Evolutionary conservation across 1,140 invertebrate species (phyloP).

Genomic region (Scaptomyza graminum): DNA sequence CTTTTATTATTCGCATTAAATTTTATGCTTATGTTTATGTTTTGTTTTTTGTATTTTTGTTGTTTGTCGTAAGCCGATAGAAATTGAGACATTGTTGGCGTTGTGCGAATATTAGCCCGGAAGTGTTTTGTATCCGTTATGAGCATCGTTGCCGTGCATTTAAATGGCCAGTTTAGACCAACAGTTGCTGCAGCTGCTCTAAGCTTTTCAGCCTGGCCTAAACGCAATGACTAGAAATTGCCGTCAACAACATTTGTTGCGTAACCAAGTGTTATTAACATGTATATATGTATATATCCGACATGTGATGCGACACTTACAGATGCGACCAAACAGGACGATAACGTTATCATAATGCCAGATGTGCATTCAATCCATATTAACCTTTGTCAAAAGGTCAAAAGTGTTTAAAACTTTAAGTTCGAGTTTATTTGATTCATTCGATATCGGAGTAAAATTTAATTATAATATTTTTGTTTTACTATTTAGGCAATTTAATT

Average conservation of each 20-base stretch:
- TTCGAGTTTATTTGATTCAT: too few species aligned
- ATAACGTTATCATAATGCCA: neutral
- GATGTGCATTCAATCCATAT: too few species aligned
- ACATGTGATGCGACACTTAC: constrained; percentile 34
- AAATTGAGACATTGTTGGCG: constrained; percentile 72
- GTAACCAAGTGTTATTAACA: constrained; percentile 34
- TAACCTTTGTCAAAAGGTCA: too few species aligned
- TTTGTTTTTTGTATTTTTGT: constrained; percentile 22
- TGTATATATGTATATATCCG: neutral
- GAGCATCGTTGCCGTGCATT: constrained; percentile 60
- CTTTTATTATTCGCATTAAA: constrained; percentile 78
- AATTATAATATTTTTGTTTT: too few species aligned
- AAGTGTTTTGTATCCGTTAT: constrained; percentile 56
- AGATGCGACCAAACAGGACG: constrained; percentile 2
- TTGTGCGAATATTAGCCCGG: constrained; percentile 62
- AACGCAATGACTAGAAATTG: constrained; percentile 48
- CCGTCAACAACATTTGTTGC: constrained; percentile 18
- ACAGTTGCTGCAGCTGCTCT: constrained; percentile 34
- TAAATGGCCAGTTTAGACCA: constrained; percentile 69
- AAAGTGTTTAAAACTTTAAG: too few species aligned
- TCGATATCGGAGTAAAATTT: too few species aligned
- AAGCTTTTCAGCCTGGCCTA: constrained; percentile 9
- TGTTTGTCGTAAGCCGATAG: constrained; percentile 36
- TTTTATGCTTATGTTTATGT: constrained; percentile 75
- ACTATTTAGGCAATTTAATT: too few species aligned